Evolutionary conservation across 2,113 vertebrate species (phyloP).

Genomic region (Calypte anna): DNA sequence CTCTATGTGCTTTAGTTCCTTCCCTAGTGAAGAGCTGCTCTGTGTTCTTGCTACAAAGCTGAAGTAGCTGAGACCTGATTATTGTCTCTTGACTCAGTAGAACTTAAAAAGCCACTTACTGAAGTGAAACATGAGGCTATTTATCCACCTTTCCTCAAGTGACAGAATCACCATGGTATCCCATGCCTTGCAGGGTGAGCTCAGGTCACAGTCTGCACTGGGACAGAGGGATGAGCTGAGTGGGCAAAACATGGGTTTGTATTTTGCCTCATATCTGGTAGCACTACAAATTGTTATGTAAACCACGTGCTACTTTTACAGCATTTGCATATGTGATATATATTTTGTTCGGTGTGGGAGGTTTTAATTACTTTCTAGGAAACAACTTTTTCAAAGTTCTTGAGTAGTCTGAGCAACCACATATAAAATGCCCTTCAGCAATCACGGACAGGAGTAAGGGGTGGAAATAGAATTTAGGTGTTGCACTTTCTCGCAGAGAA

Average conservation of each 20-base stretch:
- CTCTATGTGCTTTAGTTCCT: not conserved
- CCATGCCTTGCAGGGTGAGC: not conserved
- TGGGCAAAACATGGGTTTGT: rapidly evolving
- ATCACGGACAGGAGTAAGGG: not conserved
- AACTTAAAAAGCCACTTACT: not conserved
- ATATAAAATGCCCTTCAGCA: slow-evolving; percentile 11
- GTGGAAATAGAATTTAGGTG: not conserved
- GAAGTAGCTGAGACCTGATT: not conserved
- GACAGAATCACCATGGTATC: not conserved
- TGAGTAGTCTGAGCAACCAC: not conserved
- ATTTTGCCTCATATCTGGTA: not conserved
- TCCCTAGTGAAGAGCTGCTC: not conserved
- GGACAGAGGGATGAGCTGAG: not conserved
- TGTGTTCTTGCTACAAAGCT: not conserved
- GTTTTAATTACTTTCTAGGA: slow-evolving; percentile 40
- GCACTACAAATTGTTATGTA: not conserved
- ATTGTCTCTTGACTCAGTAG: not conserved
- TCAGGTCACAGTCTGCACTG: not conserved
- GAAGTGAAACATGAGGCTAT: not conserved
- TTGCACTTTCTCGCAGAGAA: not conserved
- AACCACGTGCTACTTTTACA: not conserved
- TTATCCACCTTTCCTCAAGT: not conserved
- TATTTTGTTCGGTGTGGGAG: slow-evolving; percentile 10
- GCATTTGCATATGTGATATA: not conserved
- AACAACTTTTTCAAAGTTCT: not conserved